Base-by-base conservation (phyloP, 2,888 invertebrate genomes). In the Diloba caeruleocephala region DNA sequence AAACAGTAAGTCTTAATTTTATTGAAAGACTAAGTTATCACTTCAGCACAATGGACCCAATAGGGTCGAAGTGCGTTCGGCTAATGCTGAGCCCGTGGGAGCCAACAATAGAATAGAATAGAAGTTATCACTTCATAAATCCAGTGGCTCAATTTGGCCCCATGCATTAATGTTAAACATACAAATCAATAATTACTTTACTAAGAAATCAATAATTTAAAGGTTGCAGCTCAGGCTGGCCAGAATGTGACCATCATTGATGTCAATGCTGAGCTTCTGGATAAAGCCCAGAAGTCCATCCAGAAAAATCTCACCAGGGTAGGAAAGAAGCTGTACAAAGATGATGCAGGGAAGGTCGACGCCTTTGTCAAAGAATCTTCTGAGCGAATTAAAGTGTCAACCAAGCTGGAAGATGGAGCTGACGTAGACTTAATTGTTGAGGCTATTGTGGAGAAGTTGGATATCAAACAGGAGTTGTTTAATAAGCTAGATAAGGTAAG, bases 181-280 rank as follows among this genome's bases (percentile, higher is more conserved):
- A 31, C 31, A 14, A 13, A 12, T 4, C 12, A 7, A 0, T 31
- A 8, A 28, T 2, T n/a, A n/a, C n/a, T n/a, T n/a, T n/a, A n/a
- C n/a, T n/a, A n/a, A n/a, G n/a, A 23, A 15, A 5, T 37, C 1
- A 7, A 26, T 15, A 69, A 96, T 95, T 36, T 95, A 95, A 57
- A 98, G 97, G 97, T 98, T 38, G 96, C 97, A 57, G 98, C 98
- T 13, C 96, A 97, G 88, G 95, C 96, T 25, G 97, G 97, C 12
- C 96, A 97, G 77, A 95, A 95, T 80, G 98, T 98, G 6, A 96
- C 95, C 1, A 88, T 98, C 17, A 96, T 98, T 1, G 98, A 98
- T 84, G 92, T 97, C 17, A 96, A 95, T 63, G 92, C 95, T 0
- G 95, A 96, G 26, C 94, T 96, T 4, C 89, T 98, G 7, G 93